These are phyloP conservation scores for Melanerpes aurifrons DNA, from an alignment of 2,113 vertebrate species.

Conservation along the genomic window DNA sequence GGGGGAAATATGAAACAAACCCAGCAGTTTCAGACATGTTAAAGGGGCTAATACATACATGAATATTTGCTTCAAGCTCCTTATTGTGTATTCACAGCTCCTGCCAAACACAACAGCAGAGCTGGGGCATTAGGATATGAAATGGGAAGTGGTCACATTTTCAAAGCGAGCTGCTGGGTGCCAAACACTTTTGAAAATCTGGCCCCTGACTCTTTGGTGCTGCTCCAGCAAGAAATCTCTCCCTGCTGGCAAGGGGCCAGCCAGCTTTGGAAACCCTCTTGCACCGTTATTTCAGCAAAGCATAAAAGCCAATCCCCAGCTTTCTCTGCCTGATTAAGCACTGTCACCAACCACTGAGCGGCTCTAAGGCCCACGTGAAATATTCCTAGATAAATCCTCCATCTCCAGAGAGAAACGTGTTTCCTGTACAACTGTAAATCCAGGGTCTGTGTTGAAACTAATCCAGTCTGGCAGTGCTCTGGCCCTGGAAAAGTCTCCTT, in stretches of 20 bases:
- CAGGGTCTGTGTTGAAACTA: slow-evolving; percentile 66
- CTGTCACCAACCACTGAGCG: slow-evolving; percentile 42
- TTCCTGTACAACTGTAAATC: slow-evolving; percentile 66
- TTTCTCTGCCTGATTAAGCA: slow-evolving; percentile 60
- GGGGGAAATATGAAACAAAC: slow-evolving; percentile 12
- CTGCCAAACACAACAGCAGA: slow-evolving; percentile 52
- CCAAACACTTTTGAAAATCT: slow-evolving; percentile 43
- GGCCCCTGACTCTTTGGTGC: slow-evolving; percentile 33
- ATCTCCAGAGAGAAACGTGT: slow-evolving; percentile 61
- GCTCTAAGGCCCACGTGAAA: slow-evolving; percentile 34
- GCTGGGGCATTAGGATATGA: slow-evolving; percentile 40
- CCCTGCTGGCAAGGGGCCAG: slow-evolving; percentile 49
- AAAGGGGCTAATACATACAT: neutral
- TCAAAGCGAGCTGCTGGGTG: slow-evolving; percentile 50
- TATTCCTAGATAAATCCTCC: slow-evolving; percentile 56
- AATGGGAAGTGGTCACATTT: slow-evolving; percentile 54
- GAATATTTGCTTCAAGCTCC: slow-evolving; percentile 28
- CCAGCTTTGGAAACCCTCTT: slow-evolving; percentile 46
- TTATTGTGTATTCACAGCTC: slow-evolving; percentile 25
- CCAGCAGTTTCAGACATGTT: neutral
- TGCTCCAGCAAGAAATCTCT: slow-evolving; percentile 31
- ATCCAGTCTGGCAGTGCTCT: slow-evolving; percentile 58
- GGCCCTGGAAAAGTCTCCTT: slow-evolving; percentile 58
- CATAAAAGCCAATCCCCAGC: slow-evolving; percentile 18
- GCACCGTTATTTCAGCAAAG: slow-evolving; percentile 32